Evolutionary conservation across 2,888 invertebrate genomes (phyloP).

Genomic region (Plusia festucae): DNA sequence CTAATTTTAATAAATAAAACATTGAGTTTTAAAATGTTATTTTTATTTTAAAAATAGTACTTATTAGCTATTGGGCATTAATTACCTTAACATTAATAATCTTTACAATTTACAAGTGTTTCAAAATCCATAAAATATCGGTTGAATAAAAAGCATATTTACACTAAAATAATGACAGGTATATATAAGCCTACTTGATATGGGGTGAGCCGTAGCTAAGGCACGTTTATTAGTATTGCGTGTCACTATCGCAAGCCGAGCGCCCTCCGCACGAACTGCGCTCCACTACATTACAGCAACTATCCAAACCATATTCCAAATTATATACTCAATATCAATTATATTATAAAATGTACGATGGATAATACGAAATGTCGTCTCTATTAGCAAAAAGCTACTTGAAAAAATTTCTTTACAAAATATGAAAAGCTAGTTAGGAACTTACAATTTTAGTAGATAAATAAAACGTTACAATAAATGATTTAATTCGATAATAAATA

Average conservation of each 20-base stretch:
- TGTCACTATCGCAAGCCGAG: conserved; percentile 55
- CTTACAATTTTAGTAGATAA: conserved; percentile 87
- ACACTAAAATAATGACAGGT: conserved; percentile 87
- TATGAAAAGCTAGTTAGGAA: conserved; percentile 88
- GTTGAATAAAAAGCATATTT: conserved; percentile 88
- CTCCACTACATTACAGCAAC: conserved; percentile 54
- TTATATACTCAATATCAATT: conserved; percentile 72
- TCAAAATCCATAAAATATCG: conserved; percentile 89
- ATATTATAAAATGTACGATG: conserved; percentile 74
- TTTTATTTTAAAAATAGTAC: conserved; percentile 89
- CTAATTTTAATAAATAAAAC: conserved; percentile 76
- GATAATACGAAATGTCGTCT: conserved; percentile 70
- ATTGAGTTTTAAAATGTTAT: conserved; percentile 83
- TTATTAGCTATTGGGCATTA: conserved; percentile 86
- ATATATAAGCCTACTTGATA: conserved; percentile 86
- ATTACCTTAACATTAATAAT: conserved; percentile 89
- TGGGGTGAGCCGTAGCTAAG: conserved; percentile 87
- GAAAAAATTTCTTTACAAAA: conserved; percentile 76
- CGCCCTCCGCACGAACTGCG: conserved; percentile 26
- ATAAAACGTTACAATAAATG: conserved; percentile 78
- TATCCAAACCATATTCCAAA: conserved; percentile 70
- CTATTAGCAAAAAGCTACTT: conserved; percentile 74
- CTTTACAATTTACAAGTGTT: conserved; percentile 90
- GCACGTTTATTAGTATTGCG: conserved; percentile 83
- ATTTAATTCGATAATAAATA: conserved; percentile 85